Evolutionary conservation across 1,140 invertebrate genomes (phyloP), one percentile per base, ranked within the genome.

Genomic region (Pristionchus pacificus): DNA sequence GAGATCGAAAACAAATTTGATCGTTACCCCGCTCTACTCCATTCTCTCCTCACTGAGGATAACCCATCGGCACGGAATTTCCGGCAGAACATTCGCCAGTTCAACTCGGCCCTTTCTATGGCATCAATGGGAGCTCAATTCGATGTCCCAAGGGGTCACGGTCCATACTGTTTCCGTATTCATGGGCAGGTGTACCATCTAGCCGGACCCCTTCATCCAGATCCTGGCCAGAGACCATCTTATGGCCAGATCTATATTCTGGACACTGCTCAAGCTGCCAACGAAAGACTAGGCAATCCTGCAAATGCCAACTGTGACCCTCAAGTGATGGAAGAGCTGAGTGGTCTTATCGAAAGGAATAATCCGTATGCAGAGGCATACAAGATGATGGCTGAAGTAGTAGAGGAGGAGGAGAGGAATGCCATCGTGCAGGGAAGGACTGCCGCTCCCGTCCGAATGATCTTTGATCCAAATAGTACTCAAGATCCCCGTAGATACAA

Each of bases 241-340:
- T n/a, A n/a, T n/a, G n/a, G n/a, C n/a, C 65, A 67, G 38, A n/a
- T 67, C 13, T 67, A 55, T 25, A 55, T 67, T 30, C 31, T 67
- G 19, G 65, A 67, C 28, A 33, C 24, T 19, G 19, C n/a, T 15
- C 29, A 28, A 63, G 65, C 65, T 24, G 33, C 57, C 10, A 19
- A 67, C 0, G 19, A n/a, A 15, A 28, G 65, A n/a, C 61, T 67
- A 29, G 65, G 29, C 6, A n/a, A 63, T 55, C 33, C 15, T 3
- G 14, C 14, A 19, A 67, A 67, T 67, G 15, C 28, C 25, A 58
- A 67, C 14, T 67, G 65, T 57, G 27, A 67, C 27, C 33, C 38
- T 6, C 6, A 29, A 15, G 29, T 67, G n/a, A 61, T 67, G 31
- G 19, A 33, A 15, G 14, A 63, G 15, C 66, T 60, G 49, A 31